phyloP scores from a whole-genome alignment of 92 coral and sea anemone genomes.

The Phenganax marumi region DNA sequence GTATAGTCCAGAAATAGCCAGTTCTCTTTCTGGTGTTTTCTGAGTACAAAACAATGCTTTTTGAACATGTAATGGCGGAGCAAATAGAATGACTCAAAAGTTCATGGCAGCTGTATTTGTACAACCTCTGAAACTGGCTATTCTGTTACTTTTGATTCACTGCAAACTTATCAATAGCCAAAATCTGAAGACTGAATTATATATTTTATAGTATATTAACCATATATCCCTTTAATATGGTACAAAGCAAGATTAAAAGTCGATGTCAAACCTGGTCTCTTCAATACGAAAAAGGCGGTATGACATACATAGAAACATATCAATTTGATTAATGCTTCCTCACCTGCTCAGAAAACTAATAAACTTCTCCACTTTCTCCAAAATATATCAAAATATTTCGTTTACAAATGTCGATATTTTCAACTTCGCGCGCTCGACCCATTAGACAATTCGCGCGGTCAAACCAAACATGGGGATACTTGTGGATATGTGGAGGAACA shows the following conservation, averaged over 20 bases:
- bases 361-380: not conserved
- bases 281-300: too few relatives aligned
- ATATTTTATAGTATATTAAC: too few relatives aligned
- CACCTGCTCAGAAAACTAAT: not conserved
- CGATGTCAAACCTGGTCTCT: too few relatives aligned
- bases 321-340: not conserved
- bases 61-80: too few relatives aligned
- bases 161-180: too few relatives aligned
- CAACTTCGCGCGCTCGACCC: slow-evolving; percentile 28
- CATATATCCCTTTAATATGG: not conserved
- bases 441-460: not conserved
- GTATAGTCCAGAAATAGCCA: not conserved
- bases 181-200: too few relatives aligned
- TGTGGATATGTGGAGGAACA: not conserved
- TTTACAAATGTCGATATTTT: not conserved
- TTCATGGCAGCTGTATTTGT: too few relatives aligned
- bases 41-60: too few relatives aligned
- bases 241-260: not conserved
- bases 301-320: not conserved
- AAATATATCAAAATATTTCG: not conserved
- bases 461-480: not conserved
- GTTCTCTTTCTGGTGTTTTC: too few relatives aligned
- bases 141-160: too few relatives aligned
- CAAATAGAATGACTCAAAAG: too few relatives aligned
- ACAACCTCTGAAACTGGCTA: too few relatives aligned